Percentiles rank a stretch among this genome's conserved stretches.
Evolutionary conservation across 1,140 invertebrate species (phyloP).

Genomic region (Lutraria rhynchaena): DNA sequence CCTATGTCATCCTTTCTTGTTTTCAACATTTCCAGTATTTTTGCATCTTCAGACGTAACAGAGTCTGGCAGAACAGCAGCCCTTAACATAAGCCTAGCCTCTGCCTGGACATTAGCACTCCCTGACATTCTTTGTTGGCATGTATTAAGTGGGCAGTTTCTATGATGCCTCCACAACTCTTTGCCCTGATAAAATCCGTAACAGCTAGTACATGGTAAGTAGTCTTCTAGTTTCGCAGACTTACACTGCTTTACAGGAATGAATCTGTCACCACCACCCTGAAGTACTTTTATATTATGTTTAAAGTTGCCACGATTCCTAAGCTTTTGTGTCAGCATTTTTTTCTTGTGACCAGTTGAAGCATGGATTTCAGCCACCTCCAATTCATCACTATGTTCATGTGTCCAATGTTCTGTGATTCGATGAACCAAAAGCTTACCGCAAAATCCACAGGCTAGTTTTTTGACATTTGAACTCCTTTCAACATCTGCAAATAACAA

Average conservation of each 20-base stretch:
- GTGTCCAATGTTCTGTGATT: constrained; percentile 17
- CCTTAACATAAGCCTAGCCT: not conserved
- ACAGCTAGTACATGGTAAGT: constrained; percentile 23
- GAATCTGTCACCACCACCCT: constrained; percentile 29
- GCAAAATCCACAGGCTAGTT: constrained; percentile 3
- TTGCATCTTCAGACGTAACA: not conserved
- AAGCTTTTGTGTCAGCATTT: constrained; percentile 10
- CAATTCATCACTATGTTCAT: not conserved
- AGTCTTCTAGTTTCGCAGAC: constrained; percentile 7
- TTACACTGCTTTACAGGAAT: constrained; percentile 23
- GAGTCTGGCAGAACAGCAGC: not conserved
- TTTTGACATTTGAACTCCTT: constrained; percentile 6
- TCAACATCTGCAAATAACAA: constrained; percentile 2
- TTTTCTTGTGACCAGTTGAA: constrained; percentile 1
- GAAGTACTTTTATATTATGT: constrained; percentile 27
- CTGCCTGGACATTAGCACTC: too few species aligned
- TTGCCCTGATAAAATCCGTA: not conserved
- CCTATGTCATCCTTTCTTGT: not conserved
- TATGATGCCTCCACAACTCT: not conserved
- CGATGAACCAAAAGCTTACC: not conserved
- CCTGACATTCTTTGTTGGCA: too few species aligned
- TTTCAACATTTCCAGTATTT: not conserved
- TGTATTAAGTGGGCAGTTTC: too few species aligned
- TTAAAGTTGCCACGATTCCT: constrained; percentile 26
- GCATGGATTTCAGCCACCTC: constrained; percentile 11